A percentile compares a stretch with the other conserved stretches of the same genome.
phyloP scores from a whole-genome alignment of 2,888 invertebrate genomes.

The Apoda limacodes region DNA sequence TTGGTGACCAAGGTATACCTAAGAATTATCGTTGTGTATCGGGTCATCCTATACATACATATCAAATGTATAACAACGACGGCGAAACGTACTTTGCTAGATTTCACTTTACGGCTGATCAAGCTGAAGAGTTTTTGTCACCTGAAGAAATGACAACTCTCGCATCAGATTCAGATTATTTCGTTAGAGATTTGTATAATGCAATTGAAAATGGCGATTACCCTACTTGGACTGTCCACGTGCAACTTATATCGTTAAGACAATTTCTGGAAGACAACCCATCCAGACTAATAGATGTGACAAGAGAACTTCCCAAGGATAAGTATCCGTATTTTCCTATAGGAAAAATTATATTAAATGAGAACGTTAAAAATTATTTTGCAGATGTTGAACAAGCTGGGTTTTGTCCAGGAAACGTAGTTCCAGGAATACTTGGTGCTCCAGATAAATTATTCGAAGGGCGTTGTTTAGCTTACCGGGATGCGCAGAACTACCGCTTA shows the following conservation, averaged over 20 bases:
- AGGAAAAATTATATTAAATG: constrained; percentile 82
- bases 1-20: constrained; percentile 89
- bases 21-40: constrained; percentile 92
- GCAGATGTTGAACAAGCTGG: constrained; percentile 91
- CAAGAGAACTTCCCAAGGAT: constrained; percentile 81
- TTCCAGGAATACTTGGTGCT: constrained; percentile 89
- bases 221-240: constrained; percentile 80
- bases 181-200: too few species aligned
- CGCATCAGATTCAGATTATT: too few species aligned
- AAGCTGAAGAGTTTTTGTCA: constrained; percentile 82
- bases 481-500: constrained; percentile 84
- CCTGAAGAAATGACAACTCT: too few species aligned
- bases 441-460: too few species aligned
- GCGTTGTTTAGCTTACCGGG: constrained; percentile 83
- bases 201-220: too few species aligned
- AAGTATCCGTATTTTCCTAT: constrained; percentile 85
- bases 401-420: constrained; percentile 85
- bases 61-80: constrained; percentile 82
- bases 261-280: constrained; percentile 76
- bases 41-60: constrained; percentile 92
- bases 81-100: constrained; percentile 81
- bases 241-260: constrained; percentile 93
- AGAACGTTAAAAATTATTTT: constrained; percentile 93
- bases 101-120: constrained; percentile 90
- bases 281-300: constrained; percentile 84